A percentile compares a stretch with the other conserved stretches of the same genome.
Conservation (phyloP, 2,113 vertebrate genomes). For the Neolamprologus caudopunctatus region DNA sequence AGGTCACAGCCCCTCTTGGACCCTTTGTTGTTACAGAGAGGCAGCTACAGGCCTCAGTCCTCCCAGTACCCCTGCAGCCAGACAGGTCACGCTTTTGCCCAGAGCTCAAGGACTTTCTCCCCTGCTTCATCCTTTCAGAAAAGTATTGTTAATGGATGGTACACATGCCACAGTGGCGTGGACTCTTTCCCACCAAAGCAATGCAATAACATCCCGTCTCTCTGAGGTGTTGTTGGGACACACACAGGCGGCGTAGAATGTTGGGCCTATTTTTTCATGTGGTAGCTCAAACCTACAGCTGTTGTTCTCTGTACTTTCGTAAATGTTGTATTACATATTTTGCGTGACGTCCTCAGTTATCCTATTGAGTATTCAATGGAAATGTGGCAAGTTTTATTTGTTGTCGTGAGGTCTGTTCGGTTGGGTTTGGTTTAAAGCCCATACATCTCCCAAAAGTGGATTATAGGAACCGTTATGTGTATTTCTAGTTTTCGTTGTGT, state of each 20-base stretch:
- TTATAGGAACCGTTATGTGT: neutral
- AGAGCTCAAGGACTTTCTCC: slow-evolving; percentile 63
- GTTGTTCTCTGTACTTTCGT: slow-evolving; percentile 32
- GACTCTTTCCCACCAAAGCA: slow-evolving; percentile 67
- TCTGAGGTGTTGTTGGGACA: slow-evolving; percentile 22
- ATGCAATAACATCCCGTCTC: slow-evolving; percentile 58
- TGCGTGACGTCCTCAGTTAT: slow-evolving; percentile 23
- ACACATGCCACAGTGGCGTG: slow-evolving; percentile 70
- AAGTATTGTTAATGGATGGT: slow-evolving; percentile 72
- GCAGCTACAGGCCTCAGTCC: slow-evolving; percentile 65
- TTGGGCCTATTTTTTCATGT: neutral
- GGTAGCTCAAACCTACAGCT: neutral
- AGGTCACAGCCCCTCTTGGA: slow-evolving; percentile 71
- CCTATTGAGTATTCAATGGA: slow-evolving; percentile 21
- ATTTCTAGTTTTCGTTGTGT: slow-evolving; percentile 8
- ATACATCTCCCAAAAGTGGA: neutral
- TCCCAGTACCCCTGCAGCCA: slow-evolving; percentile 64
- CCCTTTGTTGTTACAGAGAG: slow-evolving; percentile 69
- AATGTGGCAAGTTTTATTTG: slow-evolving; percentile 48
- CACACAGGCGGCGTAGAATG: neutral
- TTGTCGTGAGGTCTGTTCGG: slow-evolving; percentile 32
- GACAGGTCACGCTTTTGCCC: slow-evolving; percentile 56
- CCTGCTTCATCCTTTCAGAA: slow-evolving; percentile 68
- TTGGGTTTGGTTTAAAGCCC: neutral
- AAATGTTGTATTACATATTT: slow-evolving; percentile 27